Conservation (phyloP, 2,888 invertebrate genomes). For the Cryptophagus acutangulus region DNA sequence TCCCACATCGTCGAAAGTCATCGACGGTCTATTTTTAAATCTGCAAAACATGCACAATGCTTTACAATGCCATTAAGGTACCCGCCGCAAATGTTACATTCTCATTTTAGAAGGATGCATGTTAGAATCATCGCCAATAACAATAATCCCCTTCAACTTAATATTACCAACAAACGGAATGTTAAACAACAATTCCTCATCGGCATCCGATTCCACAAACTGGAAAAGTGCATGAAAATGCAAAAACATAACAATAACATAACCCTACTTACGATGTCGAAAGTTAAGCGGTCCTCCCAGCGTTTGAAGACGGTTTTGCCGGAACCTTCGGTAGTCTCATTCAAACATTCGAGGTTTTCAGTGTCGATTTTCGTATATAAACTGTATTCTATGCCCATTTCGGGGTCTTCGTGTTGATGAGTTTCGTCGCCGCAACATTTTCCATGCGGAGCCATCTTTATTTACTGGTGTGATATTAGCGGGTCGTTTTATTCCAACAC, state of each 20-base stretch:
- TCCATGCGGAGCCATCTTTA: constrained; percentile 53
- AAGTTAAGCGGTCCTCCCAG: constrained; percentile 80
- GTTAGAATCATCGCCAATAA: constrained; percentile 85
- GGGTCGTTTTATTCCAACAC: no score
- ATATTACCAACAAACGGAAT: constrained; percentile 95
- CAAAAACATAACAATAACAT: constrained; percentile 16
- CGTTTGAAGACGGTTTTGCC: constrained; percentile 88
- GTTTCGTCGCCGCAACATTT: constrained; percentile 58
- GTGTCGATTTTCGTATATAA: constrained; percentile 85
- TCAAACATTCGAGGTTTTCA: constrained; percentile 82
- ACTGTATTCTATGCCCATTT: constrained; percentile 73
- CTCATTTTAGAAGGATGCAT: constrained; percentile 81
- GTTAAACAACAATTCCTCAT: constrained; percentile 93
- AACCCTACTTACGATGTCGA: constrained; percentile 64
- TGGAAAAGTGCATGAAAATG: constrained; percentile 42
- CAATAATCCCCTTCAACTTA: constrained; percentile 88
- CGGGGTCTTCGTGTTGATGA: constrained; percentile 60
- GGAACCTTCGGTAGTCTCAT: constrained; percentile 80
- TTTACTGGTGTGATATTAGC: no score
- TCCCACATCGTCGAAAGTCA: constrained; percentile 88
- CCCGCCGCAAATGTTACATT: constrained; percentile 58
- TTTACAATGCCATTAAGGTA: no score
- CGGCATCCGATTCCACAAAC: constrained; percentile 95
- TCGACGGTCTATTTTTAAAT: constrained; percentile 86
- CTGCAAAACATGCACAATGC: constrained; percentile 47